Evolutionary conservation across 2,888 invertebrate genomes (phyloP).

Genomic region (Acanthosepion esculentum): DNA sequence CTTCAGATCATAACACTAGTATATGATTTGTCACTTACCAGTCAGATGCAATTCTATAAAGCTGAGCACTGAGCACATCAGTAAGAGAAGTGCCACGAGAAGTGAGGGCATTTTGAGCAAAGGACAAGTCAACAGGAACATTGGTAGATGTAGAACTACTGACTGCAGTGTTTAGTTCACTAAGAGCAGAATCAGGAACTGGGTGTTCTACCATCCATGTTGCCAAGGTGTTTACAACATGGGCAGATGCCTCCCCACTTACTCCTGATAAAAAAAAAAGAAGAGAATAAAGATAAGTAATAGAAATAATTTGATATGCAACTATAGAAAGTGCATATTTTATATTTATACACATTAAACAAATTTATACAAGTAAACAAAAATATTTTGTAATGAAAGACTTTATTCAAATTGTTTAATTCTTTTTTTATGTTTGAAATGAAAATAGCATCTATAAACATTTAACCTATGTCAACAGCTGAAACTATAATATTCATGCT

Average conservation of each 20-base stretch:
- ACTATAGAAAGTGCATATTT: background rate
- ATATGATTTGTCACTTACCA: slow-evolving; percentile 34
- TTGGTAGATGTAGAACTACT: slow-evolving; percentile 36
- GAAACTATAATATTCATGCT: too few relatives aligned
- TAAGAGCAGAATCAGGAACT: slow-evolving; percentile 53
- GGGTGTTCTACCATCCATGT: slow-evolving; percentile 83
- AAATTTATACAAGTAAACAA: too few relatives aligned
- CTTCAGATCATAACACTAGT: background rate
- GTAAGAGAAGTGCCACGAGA: slow-evolving; percentile 42
- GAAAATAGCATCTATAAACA: too few relatives aligned
- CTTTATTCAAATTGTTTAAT: too few relatives aligned
- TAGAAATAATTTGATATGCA: background rate
- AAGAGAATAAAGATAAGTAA: background rate
- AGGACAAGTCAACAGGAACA: slow-evolving; percentile 38
- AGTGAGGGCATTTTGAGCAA: slow-evolving; percentile 42
- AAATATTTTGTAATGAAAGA: too few relatives aligned
- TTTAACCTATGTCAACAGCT: too few relatives aligned
- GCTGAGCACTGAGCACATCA: slow-evolving; percentile 38
- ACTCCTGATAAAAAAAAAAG: slow-evolving; percentile 67
- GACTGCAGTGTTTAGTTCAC: slow-evolving; percentile 49
- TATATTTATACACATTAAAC: too few relatives aligned
- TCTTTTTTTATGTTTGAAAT: too few relatives aligned
- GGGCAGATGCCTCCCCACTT: slow-evolving; percentile 76
- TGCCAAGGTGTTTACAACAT: slow-evolving; percentile 79
- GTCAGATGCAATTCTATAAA: slow-evolving; percentile 43